A percentile compares a stretch with the other conserved stretches of the same genome.
phyloP scores from a whole-genome alignment of 2,888 invertebrate genomes.

The Tetramorium bicarinatum region DNA sequence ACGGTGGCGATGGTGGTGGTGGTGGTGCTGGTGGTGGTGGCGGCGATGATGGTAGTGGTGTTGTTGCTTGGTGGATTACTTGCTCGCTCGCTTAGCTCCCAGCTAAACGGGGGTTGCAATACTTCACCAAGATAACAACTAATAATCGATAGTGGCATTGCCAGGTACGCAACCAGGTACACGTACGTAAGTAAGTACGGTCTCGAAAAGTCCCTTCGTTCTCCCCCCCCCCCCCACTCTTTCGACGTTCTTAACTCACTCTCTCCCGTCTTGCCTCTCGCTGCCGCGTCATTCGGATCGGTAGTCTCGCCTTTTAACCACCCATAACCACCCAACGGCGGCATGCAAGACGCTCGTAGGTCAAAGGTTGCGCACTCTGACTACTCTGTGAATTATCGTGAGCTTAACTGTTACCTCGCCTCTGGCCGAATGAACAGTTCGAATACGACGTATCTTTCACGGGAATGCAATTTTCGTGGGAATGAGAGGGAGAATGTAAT shows the following conservation, averaged over 20 bases:
- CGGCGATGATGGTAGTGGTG: slow-evolving; percentile 41
- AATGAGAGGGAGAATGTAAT: slow-evolving; percentile 46
- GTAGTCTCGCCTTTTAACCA: slow-evolving; percentile 72
- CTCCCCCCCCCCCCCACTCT: slow-evolving; percentile 43
- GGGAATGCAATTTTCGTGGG: slow-evolving; percentile 47
- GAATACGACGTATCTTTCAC: slow-evolving; percentile 60
- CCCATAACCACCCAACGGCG: slow-evolving; percentile 68
- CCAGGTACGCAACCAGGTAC: slow-evolving; percentile 77
- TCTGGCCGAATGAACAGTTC: slow-evolving; percentile 64
- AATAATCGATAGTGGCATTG: slow-evolving; percentile 83
- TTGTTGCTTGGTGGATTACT: slow-evolving; percentile 70
- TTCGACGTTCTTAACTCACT: slow-evolving; percentile 53
- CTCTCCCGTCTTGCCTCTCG: not conserved
- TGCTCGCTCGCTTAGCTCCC: slow-evolving; percentile 55
- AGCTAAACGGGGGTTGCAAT: slow-evolving; percentile 75
- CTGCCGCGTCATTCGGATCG: slow-evolving; percentile 67
- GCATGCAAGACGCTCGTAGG: slow-evolving; percentile 79
- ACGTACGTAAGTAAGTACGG: slow-evolving; percentile 72
- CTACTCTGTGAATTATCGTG: slow-evolving; percentile 76
- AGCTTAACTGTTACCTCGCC: slow-evolving; percentile 72
- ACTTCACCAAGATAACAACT: slow-evolving; percentile 84
- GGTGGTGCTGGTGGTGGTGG: slow-evolving; percentile 15
- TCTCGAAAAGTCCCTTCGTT: slow-evolving; percentile 74
- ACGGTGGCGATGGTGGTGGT: slow-evolving; percentile 23
- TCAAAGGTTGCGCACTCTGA: slow-evolving; percentile 78